Base-by-base conservation (phyloP, 2,113 vertebrate species). In the Microtus pennsylvanicus region DNA sequence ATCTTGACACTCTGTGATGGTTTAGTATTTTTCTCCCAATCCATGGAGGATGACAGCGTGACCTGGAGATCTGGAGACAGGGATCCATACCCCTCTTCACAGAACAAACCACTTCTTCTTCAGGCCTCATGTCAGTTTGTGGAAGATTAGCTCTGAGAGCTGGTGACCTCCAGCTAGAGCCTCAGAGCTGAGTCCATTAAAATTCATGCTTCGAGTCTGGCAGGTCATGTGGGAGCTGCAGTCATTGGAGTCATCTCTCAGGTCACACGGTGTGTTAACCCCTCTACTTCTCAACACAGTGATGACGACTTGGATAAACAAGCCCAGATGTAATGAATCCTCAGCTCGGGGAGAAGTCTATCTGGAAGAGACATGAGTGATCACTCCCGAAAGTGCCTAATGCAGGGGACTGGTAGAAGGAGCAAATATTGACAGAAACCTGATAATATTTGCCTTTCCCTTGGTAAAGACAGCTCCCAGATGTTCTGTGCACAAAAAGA, bases 351-450 rank as follows among this genome's bases (percentile, higher is more conserved):
- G 72, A 50, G 82, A 92, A 74, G 95, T 92, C 85, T 70, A 38
- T 38, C 55, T 58, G 38, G 30, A 58, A 65, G 1, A 6, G n/a
- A 35, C 67, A 45, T 4, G 42, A 83, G 85, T 45, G 75, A 7
- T 2, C 7, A 92, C 67, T 78, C 67, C 78, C 24, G 2, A 19
- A 96, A 72, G 61, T 58, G 14, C 61, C 86, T 77, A 26, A 91
- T 19, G 13, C 52, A 76, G 65, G 67, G 67, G n/a, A 94, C 16
- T 70, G 74, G 8, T 50, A 83, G 80, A 28, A 81, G 83, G 85
- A 95, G 55, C 86, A 95, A 83, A 92, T 61, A 95, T 69, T 95
- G 83, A 38, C 92, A 95, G 94, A 96, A 90, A 96, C 80, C n/a
- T 91, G 90, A 78, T 94, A 47, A 0, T 7, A 85, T 92, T 92